These are phyloP conservation scores for Mormyrops attenuatus DNA, from an alignment of 2,797 vertebrate species.

Conservation along the genomic window DNA sequence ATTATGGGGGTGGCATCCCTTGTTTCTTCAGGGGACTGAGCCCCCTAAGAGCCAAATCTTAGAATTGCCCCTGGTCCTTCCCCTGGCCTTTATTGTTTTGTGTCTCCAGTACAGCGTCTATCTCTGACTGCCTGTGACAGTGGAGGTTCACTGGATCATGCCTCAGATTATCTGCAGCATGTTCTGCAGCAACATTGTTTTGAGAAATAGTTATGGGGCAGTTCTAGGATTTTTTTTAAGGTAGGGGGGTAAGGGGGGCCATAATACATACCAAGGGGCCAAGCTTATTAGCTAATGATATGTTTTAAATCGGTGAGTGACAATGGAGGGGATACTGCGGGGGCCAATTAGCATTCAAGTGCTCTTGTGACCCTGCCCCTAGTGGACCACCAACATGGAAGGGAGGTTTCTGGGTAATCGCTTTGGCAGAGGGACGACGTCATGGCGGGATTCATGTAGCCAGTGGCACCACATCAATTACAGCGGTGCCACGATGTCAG, in stretches of 20 bases:
- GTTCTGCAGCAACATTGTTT: not conserved
- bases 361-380: not conserved
- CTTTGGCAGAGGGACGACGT: not conserved
- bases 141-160: constrained; percentile 18
- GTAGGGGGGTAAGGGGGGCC: not conserved
- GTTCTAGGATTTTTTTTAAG: not conserved
- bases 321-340: not conserved
- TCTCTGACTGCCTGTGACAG: not conserved
- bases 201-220: not conserved
- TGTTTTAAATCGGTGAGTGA: not conserved
- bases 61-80: not conserved
- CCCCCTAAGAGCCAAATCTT: not conserved
- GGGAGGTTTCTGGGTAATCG: not conserved
- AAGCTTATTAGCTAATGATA: not conserved
- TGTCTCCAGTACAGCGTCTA: not conserved
- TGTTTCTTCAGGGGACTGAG: not conserved
- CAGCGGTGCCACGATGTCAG: not conserved
- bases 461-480: not conserved
- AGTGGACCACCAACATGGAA: not conserved
- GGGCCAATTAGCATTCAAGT: not conserved
- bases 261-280: not conserved
- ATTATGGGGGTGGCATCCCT: not conserved
- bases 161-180: not conserved
- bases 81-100: not conserved
- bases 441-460: not conserved